Base-by-base conservation (phyloP, 2,888 invertebrate genomes). In the Neria commutata region DNA sequence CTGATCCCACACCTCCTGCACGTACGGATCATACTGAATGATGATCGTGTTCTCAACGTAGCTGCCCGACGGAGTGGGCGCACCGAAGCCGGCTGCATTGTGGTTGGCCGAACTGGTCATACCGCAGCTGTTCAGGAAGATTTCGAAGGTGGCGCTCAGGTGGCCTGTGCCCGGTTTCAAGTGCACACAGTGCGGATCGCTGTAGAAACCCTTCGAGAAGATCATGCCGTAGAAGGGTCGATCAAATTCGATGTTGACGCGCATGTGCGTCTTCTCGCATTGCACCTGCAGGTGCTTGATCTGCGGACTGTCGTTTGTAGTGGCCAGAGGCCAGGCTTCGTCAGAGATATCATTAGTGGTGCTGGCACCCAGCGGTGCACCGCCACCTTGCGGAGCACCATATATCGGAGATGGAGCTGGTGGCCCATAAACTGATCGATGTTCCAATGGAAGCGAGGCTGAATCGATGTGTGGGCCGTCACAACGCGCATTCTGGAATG, bases 151-250 rank as follows among this genome's bases (percentile, higher is more conserved):
- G 29, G 94, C 94, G 78, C 92, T 93, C 53, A 95, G 84, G 72
- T 94, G 92, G 11, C 95, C 95, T 0, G 94, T 92, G 23, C 94
- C 94, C 0, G 95, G 92, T 73, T 94, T 94, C 63, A 95, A 83
- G 77, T 95, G 95, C 68, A 95, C 94, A 80, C 95, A 95, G 75
- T 94, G 93, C 1, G 91, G 86, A 76, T 95, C 95, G 76, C 93
- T 93, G 83, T 94, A 94, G 84, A 92, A 93, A 58, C 93, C 95
- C 83, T 95, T 95, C 62, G 94, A 94, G 84, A 95, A 95, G 77
- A 95, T 95, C 92, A 95, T 94, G 26, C 95, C 95, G 80, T 95
- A 94, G 84, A 95, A 95, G 14, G 95, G 95, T 49, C 95, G 87
- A 80, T 95, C 95, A 83, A 95, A 96, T 81, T 95, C 95, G 73